Evolutionary conservation across 2,113 vertebrate genomes (phyloP).

Genomic region (Carollia perspicillata): DNA sequence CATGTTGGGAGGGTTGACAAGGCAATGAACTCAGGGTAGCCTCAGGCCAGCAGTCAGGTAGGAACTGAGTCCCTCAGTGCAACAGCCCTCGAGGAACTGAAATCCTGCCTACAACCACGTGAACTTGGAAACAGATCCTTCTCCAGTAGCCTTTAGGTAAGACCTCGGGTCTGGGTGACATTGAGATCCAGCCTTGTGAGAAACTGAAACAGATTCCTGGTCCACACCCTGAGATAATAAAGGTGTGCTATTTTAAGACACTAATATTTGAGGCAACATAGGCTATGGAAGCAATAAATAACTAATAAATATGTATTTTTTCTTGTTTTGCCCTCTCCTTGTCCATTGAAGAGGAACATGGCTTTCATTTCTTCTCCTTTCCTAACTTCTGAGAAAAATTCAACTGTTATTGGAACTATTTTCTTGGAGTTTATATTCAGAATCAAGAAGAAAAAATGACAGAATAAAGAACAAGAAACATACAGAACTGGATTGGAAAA

Average conservation of each 20-base stretch:
- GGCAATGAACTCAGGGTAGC: too few relatives aligned
- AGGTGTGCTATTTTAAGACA: background rate
- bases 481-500: background rate
- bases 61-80: background rate
- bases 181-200: background rate
- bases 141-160: background rate
- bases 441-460: background rate
- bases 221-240: background rate
- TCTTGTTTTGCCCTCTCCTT: background rate
- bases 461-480: background rate
- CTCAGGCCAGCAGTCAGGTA: background rate
- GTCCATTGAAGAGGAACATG: background rate
- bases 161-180: background rate
- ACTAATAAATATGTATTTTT: background rate
- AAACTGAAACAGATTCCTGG: background rate
- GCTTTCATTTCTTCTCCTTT: background rate
- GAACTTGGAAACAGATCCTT: background rate
- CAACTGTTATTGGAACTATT: background rate
- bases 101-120: background rate
- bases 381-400: background rate
- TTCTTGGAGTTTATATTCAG: background rate
- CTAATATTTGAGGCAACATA: background rate
- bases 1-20: background rate
- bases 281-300: background rate
- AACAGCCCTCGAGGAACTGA: background rate